These are phyloP conservation scores for Petrolisthes manimaculis DNA, from an alignment of 2,888 invertebrate genomes.

Conservation along the genomic window DNA sequence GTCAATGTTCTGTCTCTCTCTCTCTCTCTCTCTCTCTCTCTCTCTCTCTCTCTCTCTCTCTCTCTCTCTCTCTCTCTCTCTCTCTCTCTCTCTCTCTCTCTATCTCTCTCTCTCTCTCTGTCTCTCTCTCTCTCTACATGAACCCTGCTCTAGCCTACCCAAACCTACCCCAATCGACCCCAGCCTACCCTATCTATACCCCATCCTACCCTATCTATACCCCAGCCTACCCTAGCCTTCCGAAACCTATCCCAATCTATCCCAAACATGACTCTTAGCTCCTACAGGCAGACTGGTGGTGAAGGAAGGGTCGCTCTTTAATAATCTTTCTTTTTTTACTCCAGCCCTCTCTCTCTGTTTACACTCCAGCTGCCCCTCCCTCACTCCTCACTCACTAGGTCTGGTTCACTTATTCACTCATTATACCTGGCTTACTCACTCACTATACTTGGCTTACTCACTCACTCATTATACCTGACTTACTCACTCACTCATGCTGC, in stretches of 20 bases:
- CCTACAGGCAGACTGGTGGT: too few species aligned
- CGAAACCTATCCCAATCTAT: not conserved
- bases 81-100: constrained; percentile 8
- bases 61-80: constrained; percentile 3
- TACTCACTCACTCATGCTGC: too few species aligned
- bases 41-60: constrained; percentile 14
- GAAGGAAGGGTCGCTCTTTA: not conserved
- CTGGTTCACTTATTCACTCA: too few species aligned
- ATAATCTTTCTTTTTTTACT: not conserved
- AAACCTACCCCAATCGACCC: not conserved
- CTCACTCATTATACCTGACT: too few species aligned
- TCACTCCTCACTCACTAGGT: not conserved
- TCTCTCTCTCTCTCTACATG: constrained; percentile 25
- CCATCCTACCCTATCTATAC: too few species aligned
- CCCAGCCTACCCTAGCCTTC: not conserved
- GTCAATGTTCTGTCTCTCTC: not conserved
- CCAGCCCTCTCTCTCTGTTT: not conserved
- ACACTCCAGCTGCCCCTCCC: constrained; percentile 5
- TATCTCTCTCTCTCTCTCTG: constrained; percentile 29
- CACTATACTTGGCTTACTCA: too few species aligned
- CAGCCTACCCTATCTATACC: not conserved
- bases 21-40: constrained; percentile 7
- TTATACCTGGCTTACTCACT: too few species aligned
- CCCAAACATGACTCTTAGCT: not conserved
- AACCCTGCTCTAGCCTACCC: too few species aligned